Evolutionary conservation across 2,888 invertebrate genomes (phyloP).

Genomic region (Drosophila meridionalis): DNA sequence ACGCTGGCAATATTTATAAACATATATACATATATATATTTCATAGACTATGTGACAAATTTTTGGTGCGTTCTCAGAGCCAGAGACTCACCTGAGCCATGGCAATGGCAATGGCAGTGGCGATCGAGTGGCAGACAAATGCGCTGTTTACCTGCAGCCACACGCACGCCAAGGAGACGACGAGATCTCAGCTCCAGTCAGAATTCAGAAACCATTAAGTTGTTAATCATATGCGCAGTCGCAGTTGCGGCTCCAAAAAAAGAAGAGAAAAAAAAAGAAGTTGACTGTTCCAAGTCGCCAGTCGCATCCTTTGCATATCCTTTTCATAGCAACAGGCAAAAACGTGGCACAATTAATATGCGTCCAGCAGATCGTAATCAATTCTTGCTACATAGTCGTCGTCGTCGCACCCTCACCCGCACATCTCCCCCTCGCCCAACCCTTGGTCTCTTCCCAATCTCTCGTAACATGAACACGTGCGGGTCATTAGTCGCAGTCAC

Average conservation of each 20-base stretch:
- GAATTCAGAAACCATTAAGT: constrained; percentile 76
- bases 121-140: constrained; percentile 79
- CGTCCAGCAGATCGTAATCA: constrained; percentile 83
- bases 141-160: constrained; percentile 82
- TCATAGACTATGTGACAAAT: constrained; percentile 67
- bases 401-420: background rate
- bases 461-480: constrained; percentile 74
- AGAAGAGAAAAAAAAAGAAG: background rate
- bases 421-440: background rate
- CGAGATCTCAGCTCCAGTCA: constrained; percentile 30
- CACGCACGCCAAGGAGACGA: constrained; percentile 71
- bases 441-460: background rate
- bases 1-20: constrained; percentile 17
- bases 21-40: constrained; percentile 6
- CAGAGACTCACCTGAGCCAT: constrained; percentile 2
- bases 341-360: constrained; percentile 77
- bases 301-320: constrained; percentile 73
- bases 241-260: constrained; percentile 37
- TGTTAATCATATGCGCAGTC: constrained; percentile 83
- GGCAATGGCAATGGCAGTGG: constrained; percentile 23
- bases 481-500: constrained; percentile 84
- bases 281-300: constrained; percentile 6
- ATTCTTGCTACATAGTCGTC: constrained; percentile 70
- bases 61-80: constrained; percentile 40
- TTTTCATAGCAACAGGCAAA: constrained; percentile 54